Conservation (phyloP, 2,797 vertebrate genomes). For the Chromis chromis region DNA sequence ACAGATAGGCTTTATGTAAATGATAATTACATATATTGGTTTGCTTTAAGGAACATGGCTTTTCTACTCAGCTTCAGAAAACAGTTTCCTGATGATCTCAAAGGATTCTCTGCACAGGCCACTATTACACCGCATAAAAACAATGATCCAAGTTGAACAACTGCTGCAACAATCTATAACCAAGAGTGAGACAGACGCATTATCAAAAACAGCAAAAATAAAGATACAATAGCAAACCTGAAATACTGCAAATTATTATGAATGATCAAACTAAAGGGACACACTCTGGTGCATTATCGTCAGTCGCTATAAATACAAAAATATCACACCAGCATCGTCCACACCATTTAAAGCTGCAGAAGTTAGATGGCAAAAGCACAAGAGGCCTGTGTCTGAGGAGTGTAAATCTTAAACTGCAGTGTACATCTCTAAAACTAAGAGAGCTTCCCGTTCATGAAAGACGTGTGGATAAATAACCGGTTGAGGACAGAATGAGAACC, state of each 20-base stretch:
- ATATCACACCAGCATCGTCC: conserved; percentile 87
- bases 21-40: conserved; percentile 34
- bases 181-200: conserved; percentile 30
- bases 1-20: conserved; percentile 48
- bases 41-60: conserved; percentile 38
- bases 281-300: conserved; percentile 74
- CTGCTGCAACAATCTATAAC: conserved; percentile 32
- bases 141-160: conserved; percentile 23
- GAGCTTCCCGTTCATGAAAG: conserved; percentile 37
- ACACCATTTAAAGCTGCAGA: conserved; percentile 76
- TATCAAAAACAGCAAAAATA: conserved; percentile 25
- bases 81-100: conserved; percentile 21
- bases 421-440: conserved; percentile 8
- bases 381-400: conserved; percentile 24
- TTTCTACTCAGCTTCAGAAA: conserved; percentile 33
- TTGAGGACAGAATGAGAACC: conserved; percentile 36
- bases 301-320: conserved; percentile 91
- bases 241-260: conserved; percentile 69
- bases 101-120: conserved; percentile 29
- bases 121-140: conserved; percentile 50
- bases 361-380: conserved; percentile 35
- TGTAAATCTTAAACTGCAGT: conserved; percentile 29
- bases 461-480: conserved; percentile 44
- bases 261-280: conserved; percentile 59
- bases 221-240: conserved; percentile 39